Evolutionary conservation across 2,113 vertebrate genomes (phyloP), one percentile per base, ranked within the genome.

Genomic region (Carassius carassius): DNA sequence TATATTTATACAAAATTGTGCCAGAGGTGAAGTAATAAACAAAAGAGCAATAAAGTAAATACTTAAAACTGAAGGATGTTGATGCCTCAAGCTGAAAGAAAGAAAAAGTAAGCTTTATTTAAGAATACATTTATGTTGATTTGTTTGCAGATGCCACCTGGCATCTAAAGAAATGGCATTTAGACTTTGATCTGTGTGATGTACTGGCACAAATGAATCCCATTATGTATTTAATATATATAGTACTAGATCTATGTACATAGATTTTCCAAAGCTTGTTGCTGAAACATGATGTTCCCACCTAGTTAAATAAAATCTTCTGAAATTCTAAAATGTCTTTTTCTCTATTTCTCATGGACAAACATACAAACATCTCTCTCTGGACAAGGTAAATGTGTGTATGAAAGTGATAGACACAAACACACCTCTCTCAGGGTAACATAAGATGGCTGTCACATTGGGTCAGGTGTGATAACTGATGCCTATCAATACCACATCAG

Each of bases 341-440:
- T 44, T 44, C 10, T 44, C 63, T 67, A 25, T 35, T 35, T 67
- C 16, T 5, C 16, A 25, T 35, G 3, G 19, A 47, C 13, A 25
- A 41, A 37, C 7, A 49, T 13, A 62, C 9, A 62, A 12, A 72
- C 16, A 60, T 10, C 21, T n/a, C 73, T 25, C 6, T 47, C 44
- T 75, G 44, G 73, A 17, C 44, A 25, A 58, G 65, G 51, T 8
- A 6, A 32, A 62, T 13, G 9, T 32, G 23, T n/a, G 9, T 74
- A 17, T 78, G 14, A 19, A 32, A 3, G 29, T 17, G n/a, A 17
- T 4, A 81, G 60, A 81, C 78, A 65, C 56, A 60, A 56, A 56
- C 76, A 65, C 78, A 81, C 78, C n/a, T 63, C 9, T 81, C 25
- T 81, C 23, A 51, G 62, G 62, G 29, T 65, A 81, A 47, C 23